Conservation (phyloP, 1,140 invertebrate species). For the Eupeodes corollae region DNA sequence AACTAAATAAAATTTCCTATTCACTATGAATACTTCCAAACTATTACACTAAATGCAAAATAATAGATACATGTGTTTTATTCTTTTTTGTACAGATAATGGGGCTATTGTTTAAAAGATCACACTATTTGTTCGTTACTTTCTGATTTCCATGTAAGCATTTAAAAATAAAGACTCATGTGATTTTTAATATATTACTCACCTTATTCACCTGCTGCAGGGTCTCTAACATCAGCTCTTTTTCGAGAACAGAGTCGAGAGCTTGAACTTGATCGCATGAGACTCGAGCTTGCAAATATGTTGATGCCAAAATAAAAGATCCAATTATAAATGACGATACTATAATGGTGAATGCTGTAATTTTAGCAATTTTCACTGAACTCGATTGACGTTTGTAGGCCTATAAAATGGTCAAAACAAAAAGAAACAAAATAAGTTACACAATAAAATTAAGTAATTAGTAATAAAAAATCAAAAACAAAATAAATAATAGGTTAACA, state of each 20-base stretch:
- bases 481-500: not conserved
- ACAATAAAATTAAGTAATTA: not conserved
- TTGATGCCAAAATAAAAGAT: conserved; percentile 63
- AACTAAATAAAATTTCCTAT: no score
- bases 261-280: conserved; percentile 58
- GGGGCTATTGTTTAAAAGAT: no score
- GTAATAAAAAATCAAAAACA: not conserved
- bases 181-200: conserved; percentile 31
- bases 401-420: conserved; percentile 40
- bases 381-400: conserved; percentile 61
- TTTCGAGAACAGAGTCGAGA: conserved; percentile 47
- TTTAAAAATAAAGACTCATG: conserved; percentile 18
- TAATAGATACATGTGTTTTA: no score
- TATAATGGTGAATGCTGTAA: conserved; percentile 65
- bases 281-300: conserved; percentile 65
- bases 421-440: not conserved
- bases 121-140: no score
- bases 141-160: not conserved
- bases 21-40: no score
- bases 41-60: no score
- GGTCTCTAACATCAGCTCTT: conserved; percentile 50
- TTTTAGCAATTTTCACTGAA: conserved; percentile 68
- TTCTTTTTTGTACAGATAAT: no score
- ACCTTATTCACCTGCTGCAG: conserved; percentile 45
- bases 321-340: conserved; percentile 64